These are phyloP conservation scores for Arizona elegans DNA, from an alignment of 2,113 vertebrate genomes.

Conservation along the genomic window DNA sequence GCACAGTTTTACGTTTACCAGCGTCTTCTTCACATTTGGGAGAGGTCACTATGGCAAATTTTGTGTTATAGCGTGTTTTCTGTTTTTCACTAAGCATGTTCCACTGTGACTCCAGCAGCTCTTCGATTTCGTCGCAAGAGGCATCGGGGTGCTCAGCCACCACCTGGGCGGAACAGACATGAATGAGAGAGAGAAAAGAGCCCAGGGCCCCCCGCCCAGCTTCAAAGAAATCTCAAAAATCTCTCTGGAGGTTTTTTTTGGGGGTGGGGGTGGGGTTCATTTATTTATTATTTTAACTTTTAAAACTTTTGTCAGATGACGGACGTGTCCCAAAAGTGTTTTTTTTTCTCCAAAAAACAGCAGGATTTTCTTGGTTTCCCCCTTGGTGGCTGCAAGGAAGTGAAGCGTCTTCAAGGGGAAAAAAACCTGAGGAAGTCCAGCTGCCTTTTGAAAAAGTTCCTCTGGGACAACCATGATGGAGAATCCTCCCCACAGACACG, in stretches of 20 bases:
- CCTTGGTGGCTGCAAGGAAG: too few relatives aligned
- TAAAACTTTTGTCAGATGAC: background rate
- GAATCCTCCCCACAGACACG: too few relatives aligned
- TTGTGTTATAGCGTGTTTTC: conserved; percentile 80
- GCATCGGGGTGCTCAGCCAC: conserved; percentile 77
- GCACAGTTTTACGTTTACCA: conserved; percentile 69
- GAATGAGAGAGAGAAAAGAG: background rate
- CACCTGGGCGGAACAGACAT: conserved; percentile 61
- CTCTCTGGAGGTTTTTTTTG: too few relatives aligned
- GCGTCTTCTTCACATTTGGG: conserved; percentile 71
- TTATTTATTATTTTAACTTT: background rate
- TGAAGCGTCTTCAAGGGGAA: too few relatives aligned
- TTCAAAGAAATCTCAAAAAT: too few relatives aligned
- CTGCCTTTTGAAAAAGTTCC: too few relatives aligned
- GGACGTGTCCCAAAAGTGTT: background rate
- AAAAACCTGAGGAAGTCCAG: too few relatives aligned
- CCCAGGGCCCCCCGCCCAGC: fast-evolving
- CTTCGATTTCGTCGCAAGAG: conserved; percentile 76
- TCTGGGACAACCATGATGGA: too few relatives aligned
- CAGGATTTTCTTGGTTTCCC: background rate
- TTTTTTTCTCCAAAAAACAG: background rate
- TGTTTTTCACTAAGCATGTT: conserved; percentile 78
- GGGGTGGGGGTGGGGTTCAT: too few relatives aligned
- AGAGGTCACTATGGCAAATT: conserved; percentile 76
- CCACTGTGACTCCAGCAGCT: conserved; percentile 79